Conservation (phyloP, 2,113 vertebrate species). For the Melospiza melodia region DNA sequence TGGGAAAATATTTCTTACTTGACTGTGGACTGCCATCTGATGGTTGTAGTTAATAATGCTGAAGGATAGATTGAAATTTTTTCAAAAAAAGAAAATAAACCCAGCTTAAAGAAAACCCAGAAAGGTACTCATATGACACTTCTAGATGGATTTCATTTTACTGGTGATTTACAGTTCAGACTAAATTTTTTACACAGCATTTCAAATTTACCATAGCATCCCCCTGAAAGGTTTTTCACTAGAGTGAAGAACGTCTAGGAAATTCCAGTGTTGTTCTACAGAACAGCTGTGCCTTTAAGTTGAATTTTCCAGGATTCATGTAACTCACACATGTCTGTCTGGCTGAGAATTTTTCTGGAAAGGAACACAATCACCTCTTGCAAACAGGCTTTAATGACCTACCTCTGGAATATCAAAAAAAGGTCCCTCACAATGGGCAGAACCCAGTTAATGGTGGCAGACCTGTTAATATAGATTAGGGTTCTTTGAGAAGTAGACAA, state of each 20-base stretch:
- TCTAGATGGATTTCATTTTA: background rate
- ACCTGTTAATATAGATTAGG: background rate
- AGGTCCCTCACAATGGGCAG: background rate
- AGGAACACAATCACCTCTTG: background rate
- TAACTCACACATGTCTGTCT: background rate
- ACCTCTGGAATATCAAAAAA: background rate
- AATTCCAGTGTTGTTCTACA: background rate
- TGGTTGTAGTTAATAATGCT: slow-evolving; percentile 21
- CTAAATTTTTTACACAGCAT: background rate
- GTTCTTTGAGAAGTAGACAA: background rate
- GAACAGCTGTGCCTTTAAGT: background rate
- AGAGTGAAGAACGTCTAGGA: background rate
- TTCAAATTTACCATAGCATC: background rate
- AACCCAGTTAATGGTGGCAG: rapidly evolving
- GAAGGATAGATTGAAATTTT: background rate
- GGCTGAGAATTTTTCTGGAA: background rate
- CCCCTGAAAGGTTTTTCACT: background rate
- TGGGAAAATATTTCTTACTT: background rate
- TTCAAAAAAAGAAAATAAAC: background rate
- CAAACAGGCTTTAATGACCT: background rate
- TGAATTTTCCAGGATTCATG: background rate
- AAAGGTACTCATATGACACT: background rate
- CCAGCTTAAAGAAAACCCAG: background rate
- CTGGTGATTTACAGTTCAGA: background rate
- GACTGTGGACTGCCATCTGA: slow-evolving; percentile 38